These are phyloP conservation scores for Eupristina koningsbergeri DNA, from an alignment of 1,140 invertebrate species.

Conservation along the genomic window DNA sequence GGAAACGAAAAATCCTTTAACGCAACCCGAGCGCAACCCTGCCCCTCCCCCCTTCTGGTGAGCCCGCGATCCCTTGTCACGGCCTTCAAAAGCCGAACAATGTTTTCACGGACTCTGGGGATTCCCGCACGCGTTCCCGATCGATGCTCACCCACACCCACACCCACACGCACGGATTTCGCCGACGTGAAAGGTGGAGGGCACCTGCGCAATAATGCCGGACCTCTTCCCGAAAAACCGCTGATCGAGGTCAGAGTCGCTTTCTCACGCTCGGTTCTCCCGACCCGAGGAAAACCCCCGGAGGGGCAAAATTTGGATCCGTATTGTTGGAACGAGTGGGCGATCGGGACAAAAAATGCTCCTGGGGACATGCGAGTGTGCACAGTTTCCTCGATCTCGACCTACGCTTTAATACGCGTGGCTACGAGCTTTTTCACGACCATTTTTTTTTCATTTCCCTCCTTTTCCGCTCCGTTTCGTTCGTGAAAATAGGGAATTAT, in stretches of 20 bases:
- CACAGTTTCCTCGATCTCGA: neutral
- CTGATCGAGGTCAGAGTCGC: conserved; percentile 49
- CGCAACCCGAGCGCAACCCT: conserved; percentile 27
- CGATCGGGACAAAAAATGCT: conserved; percentile 13
- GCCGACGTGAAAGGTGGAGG: neutral
- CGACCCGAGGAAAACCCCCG: neutral
- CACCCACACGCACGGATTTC: neutral
- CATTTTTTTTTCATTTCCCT: neutral
- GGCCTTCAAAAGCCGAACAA: conserved; percentile 53
- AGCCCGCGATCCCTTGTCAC: conserved; percentile 30
- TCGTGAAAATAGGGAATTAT: no score
- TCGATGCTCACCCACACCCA: neutral
- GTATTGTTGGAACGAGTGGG: neutral
- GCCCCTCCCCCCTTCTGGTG: conserved; percentile 51
- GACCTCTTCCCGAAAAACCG: conserved; percentile 17
- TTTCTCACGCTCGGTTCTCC: conserved; percentile 59
- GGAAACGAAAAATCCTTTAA: conserved; percentile 58
- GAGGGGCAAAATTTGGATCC: neutral
- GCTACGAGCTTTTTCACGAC: neutral
- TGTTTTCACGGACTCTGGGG: conserved; percentile 63
- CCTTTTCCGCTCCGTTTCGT: no score
- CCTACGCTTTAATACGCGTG: neutral
- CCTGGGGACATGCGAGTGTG: neutral
- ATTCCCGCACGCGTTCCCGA: conserved; percentile 6
- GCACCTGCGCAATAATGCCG: conserved; percentile 7